Conservation (phyloP, 2,888 invertebrate genomes). For the Synergus umbraculus region DNA sequence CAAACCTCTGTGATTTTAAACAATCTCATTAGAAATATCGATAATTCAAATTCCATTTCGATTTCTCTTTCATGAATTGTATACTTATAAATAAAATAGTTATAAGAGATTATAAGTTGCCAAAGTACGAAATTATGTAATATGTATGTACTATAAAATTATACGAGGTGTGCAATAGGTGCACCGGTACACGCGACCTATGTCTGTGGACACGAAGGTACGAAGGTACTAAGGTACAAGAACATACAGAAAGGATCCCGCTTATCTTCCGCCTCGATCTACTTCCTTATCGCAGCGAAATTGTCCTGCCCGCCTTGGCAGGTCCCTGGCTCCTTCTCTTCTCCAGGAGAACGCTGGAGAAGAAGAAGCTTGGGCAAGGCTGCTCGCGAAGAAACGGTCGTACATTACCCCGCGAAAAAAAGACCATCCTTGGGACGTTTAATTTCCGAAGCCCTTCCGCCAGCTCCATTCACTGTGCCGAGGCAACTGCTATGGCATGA, state of each 20-base stretch:
- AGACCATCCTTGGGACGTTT: constrained; percentile 75
- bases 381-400: constrained; percentile 61
- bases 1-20: no score
- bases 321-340: constrained; percentile 56
- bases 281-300: constrained; percentile 75
- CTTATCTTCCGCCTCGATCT: constrained; percentile 71
- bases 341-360: constrained; percentile 11
- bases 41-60: constrained; percentile 3
- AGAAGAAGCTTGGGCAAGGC: constrained; percentile 54
- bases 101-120: background rate
- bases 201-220: constrained; percentile 9
- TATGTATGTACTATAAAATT: background rate
- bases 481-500: constrained; percentile 64
- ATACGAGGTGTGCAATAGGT: constrained; percentile 29
- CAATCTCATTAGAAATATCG: background rate
- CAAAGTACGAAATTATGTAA: constrained; percentile 14
- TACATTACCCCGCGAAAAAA: constrained; percentile 75
- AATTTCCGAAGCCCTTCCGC: constrained; percentile 77
- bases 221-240: background rate
- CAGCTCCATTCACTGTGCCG: constrained; percentile 73
- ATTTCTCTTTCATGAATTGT: constrained; percentile 11
- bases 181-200: constrained; percentile 16
- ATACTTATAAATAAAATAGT: background rate
- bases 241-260: constrained; percentile 12
- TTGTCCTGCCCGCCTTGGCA: constrained; percentile 72